Evolutionary conservation across 1,140 invertebrate genomes (phyloP), one percentile per base, ranked within the genome.

Genomic region (Lethocerus indicus): DNA sequence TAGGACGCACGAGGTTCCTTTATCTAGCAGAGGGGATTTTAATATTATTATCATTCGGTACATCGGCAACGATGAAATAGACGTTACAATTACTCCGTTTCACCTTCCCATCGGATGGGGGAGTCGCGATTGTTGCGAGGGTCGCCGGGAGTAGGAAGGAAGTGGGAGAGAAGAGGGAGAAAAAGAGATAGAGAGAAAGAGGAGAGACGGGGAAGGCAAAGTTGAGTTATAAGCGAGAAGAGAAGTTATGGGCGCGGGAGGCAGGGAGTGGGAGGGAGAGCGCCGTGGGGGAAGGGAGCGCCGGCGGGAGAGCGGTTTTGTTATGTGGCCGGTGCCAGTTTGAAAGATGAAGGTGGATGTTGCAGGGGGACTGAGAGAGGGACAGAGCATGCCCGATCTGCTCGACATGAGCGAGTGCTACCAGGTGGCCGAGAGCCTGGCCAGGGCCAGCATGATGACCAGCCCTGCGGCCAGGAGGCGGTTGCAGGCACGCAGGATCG

Each of bases 381-480:
- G 50, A 13, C 43, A 47, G 7, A 36, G 27, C 27, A 51, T 51
- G 50, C 50, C 50, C 13, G 39, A 35, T 13, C 55, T 67, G 23
- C 58, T 61, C 52, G 64, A 63, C 50, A 68, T 71, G 55, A 62
- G 65, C 25, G 67, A 71, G 56, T 69, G 70, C 25, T 63, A 71
- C 51, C 67, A 65, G 46, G 57, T 75, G 35, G 73, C 73, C 37
- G 74, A 77, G 61, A 68, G 70, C 40, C 59, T 77, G 49, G 70
- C 73, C 23, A 67, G 67, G 53, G 71, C 70, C 45, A 71, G 67
- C 58, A 59, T 74, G 56, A 67, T 73, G 66, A 74, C 72, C 41
- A 69, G 71, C 29, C 67, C 70, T 4, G 64, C 66, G n/a, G 70
- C 68, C 29, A 68, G 65, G 54, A 63, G 69, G 48, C 63, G 72